Evolutionary conservation across 2,113 vertebrate species (phyloP).

Genomic region (Brachionichthys hirsutus): DNA sequence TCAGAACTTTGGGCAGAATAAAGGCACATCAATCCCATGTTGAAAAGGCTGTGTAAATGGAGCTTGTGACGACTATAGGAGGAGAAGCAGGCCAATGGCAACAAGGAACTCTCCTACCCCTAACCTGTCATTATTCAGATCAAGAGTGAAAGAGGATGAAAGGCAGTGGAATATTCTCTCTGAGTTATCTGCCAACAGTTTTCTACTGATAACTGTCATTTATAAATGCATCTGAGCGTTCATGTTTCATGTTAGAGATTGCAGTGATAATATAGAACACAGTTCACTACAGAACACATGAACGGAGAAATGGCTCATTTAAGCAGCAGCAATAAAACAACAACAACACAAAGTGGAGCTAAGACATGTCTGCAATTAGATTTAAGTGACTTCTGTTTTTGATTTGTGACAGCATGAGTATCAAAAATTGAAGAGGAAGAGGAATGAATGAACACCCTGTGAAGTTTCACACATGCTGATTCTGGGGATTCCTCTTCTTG

Average conservation of each 20-base stretch:
- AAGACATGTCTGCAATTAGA: background rate
- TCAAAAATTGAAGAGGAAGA: background rate
- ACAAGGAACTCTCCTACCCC: conserved; percentile 54
- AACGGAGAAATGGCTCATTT: conserved; percentile 25
- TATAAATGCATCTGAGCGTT: conserved; percentile 48
- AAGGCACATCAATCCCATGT: too few relatives aligned
- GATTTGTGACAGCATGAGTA: conserved; percentile 3
- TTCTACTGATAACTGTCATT: conserved; percentile 69
- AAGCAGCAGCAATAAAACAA: background rate
- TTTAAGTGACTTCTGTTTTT: conserved; percentile 7
- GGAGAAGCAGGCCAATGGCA: conserved; percentile 52
- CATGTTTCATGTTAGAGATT: conserved; percentile 33
- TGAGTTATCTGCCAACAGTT: conserved; percentile 68
- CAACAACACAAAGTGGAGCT: background rate
- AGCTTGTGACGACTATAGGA: conserved; percentile 18
- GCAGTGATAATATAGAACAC: conserved; percentile 15
- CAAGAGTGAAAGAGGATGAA: conserved; percentile 57
- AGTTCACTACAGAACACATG: conserved; percentile 21
- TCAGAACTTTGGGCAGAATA: too few relatives aligned
- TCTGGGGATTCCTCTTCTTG: conserved; percentile 58
- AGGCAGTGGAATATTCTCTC: conserved; percentile 44
- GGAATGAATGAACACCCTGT: conserved; percentile 20
- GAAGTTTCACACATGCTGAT: conserved; percentile 20
- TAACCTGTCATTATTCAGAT: conserved; percentile 73
- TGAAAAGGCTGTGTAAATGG: too few relatives aligned